Evolutionary conservation across 2,888 invertebrate species (phyloP).

Genomic region (Belgica antarctica): DNA sequence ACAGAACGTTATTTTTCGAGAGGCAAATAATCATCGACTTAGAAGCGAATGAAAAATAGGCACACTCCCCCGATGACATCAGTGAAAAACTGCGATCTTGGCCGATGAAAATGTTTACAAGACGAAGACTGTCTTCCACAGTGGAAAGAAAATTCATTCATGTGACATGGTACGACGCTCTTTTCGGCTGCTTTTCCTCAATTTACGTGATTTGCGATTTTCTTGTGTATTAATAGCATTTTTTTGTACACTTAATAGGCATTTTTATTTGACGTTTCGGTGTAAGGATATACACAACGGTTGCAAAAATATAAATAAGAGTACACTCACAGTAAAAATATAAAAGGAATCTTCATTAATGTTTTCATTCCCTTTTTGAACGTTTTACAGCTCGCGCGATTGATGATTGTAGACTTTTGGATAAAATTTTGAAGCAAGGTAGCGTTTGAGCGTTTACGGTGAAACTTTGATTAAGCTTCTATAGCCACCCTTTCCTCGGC

Average conservation of each 20-base stretch:
- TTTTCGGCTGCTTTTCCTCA: background rate
- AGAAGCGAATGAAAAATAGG: slow-evolving; percentile 1
- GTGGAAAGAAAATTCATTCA: slow-evolving; percentile 19
- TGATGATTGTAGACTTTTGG: background rate
- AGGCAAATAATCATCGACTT: background rate
- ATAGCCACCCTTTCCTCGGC: slow-evolving; percentile 16
- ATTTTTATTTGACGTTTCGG: background rate
- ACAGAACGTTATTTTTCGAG: background rate
- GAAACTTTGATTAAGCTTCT: slow-evolving; percentile 27
- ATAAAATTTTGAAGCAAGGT: background rate
- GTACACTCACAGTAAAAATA: slow-evolving; percentile 12
- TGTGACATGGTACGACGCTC: background rate
- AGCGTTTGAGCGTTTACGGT: background rate
- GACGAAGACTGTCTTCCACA: background rate
- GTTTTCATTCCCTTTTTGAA: background rate
- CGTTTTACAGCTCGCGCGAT: background rate
- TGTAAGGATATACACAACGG: too few species aligned
- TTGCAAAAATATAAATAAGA: slow-evolving; percentile 19
- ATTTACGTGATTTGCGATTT: background rate
- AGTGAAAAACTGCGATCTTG: slow-evolving; percentile 10
- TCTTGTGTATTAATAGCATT: background rate
- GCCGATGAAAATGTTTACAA: background rate
- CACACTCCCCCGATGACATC: background rate
- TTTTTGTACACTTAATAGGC: slow-evolving; percentile 4
- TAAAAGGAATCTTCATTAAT: background rate